Conservation (phyloP, 2,888 invertebrate species). For the Ctena decussata region DNA sequence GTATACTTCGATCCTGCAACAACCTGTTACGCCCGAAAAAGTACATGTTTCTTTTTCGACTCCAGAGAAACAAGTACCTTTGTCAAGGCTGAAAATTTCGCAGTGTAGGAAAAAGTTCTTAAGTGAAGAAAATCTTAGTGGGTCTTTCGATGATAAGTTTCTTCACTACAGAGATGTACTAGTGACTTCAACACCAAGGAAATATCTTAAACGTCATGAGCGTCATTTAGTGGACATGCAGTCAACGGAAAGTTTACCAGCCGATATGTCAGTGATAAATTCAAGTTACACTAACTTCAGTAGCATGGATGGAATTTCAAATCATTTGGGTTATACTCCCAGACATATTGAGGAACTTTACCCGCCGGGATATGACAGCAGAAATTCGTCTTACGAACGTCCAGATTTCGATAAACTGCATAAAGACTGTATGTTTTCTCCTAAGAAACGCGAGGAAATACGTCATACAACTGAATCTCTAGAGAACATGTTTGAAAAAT, state of each 20-base stretch:
- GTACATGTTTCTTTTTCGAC: slow-evolving; percentile 27
- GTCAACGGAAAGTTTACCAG: slow-evolving; percentile 64
- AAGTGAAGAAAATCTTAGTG: slow-evolving; percentile 77
- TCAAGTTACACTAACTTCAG: slow-evolving; percentile 57
- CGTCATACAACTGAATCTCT: slow-evolving; percentile 77
- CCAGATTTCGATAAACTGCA: slow-evolving; percentile 75
- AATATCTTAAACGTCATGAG: slow-evolving; percentile 63
- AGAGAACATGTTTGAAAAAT: slow-evolving; percentile 76
- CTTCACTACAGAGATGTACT: slow-evolving; percentile 71
- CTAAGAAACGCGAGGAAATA: slow-evolving; percentile 77
- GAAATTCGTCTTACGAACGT: slow-evolving; percentile 67
- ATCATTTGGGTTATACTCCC: slow-evolving; percentile 41
- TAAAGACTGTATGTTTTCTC: slow-evolving; percentile 80
- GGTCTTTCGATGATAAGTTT: slow-evolving; percentile 68
- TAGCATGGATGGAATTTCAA: slow-evolving; percentile 55
- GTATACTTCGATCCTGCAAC: slow-evolving; percentile 71
- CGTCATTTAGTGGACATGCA: slow-evolving; percentile 35
- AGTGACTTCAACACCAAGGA: slow-evolving; percentile 60
- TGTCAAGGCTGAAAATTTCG: slow-evolving; percentile 72
- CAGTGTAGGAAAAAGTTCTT: slow-evolving; percentile 77
- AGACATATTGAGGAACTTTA: slow-evolving; percentile 59
- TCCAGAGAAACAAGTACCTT: slow-evolving; percentile 48
- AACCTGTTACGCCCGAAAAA: slow-evolving; percentile 61
- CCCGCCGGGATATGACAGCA: slow-evolving; percentile 54
- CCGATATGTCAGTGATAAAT: slow-evolving; percentile 54